Evolutionary conservation across 2,888 invertebrate genomes (phyloP).

Genomic region (Erannis defoliaria): DNA sequence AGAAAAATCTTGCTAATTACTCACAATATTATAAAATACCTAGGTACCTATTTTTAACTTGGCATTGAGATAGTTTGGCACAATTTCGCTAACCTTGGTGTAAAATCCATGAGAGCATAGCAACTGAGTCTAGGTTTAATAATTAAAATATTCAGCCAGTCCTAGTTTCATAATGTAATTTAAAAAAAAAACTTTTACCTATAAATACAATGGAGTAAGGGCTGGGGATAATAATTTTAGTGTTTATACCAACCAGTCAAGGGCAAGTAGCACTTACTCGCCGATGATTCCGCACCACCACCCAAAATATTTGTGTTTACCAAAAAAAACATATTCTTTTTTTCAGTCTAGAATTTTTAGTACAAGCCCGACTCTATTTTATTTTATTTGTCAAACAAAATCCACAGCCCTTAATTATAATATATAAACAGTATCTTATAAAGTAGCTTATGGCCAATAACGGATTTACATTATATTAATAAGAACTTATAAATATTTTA

Average conservation of each 20-base stretch:
- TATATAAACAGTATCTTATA: too few species aligned
- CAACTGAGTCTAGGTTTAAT: background rate
- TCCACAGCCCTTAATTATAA: too few species aligned
- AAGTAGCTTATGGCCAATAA: too few species aligned
- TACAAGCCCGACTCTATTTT: too few species aligned
- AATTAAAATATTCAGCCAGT: background rate
- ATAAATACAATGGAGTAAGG: background rate
- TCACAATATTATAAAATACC: background rate
- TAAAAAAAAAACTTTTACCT: background rate
- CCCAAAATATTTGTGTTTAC: too few species aligned
- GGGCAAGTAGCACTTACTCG: background rate
- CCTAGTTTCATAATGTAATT: background rate
- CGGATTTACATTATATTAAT: too few species aligned
- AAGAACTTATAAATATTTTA: too few species aligned
- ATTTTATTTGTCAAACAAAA: too few species aligned
- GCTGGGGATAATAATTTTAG: background rate
- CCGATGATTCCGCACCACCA: too few species aligned
- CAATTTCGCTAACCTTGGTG: conserved; percentile 9
- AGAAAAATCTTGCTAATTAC: background rate
- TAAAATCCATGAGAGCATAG: conserved; percentile 7
- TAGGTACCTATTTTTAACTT: conserved; percentile 2
- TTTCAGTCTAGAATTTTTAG: too few species aligned
- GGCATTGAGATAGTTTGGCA: conserved; percentile 18
- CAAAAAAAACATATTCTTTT: too few species aligned
- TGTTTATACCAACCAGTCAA: too few species aligned